These are phyloP conservation scores for Phoenicopterus ruber DNA, from an alignment of 2,113 vertebrate species.

Conservation along the genomic window DNA sequence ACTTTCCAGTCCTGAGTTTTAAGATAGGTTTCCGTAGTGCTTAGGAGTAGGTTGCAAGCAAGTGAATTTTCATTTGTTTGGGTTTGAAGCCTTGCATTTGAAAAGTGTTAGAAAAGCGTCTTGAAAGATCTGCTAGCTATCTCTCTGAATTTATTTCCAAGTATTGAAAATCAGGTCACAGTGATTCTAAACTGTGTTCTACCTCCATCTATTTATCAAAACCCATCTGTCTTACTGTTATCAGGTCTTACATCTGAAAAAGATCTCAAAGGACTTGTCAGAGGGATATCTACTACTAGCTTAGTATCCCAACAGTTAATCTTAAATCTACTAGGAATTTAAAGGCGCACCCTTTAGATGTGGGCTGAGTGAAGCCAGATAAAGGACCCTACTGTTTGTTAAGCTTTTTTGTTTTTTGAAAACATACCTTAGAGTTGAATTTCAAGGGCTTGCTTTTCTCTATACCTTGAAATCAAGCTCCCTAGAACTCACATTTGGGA, in stretches of 20 bases:
- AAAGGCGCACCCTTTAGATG: not conserved
- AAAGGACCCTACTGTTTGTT: not conserved
- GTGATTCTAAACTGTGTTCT: not conserved
- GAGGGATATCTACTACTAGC: not conserved
- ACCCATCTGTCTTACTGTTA: not conserved
- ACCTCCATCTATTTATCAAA: not conserved
- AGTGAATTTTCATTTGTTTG: not conserved
- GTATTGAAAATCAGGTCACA: not conserved
- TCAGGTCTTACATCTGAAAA: not conserved
- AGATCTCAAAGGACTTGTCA: not conserved
- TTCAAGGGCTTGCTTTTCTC: not conserved
- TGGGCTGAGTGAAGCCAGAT: not conserved
- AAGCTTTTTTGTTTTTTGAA: not conserved
- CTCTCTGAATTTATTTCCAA: not conserved
- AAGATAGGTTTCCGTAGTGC: not conserved
- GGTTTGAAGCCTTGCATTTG: not conserved
- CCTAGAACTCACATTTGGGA: not conserved
- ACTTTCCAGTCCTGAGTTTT: not conserved
- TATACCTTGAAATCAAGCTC: not conserved
- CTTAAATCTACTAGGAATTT: not conserved
- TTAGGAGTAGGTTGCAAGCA: not conserved
- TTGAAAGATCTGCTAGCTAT: not conserved
- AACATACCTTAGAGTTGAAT: not conserved
- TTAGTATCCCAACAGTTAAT: not conserved
- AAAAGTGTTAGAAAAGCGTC: not conserved